Evolutionary conservation across 2,797 vertebrate species (phyloP), one percentile per base, ranked within the genome.

Genomic region (Amazona finschi): DNA sequence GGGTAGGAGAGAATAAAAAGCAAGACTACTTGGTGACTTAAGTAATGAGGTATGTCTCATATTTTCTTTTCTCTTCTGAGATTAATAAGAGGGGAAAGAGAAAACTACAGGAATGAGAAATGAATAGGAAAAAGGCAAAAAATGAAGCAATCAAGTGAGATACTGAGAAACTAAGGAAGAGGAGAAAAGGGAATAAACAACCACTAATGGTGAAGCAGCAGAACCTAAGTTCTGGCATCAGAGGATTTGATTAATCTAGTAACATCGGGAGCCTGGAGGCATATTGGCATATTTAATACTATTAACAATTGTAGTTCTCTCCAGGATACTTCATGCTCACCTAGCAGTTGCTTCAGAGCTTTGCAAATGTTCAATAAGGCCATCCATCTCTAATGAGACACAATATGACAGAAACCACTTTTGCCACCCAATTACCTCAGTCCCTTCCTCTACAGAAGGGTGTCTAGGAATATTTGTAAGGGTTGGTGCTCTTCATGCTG

Each of bases 321-420:
- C 83, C 76, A 76, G 55, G 79, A 84, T 74, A 86, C 52, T 64
- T 73, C 19, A 67, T 39, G 65, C 41, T 88, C 84, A 94, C 91
- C 67, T 78, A 90, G 79, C 60, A 87, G 50, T 69, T 83, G n/a
- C 73, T 96, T 82, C 79, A 94, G 50, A 81, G 44, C 46, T 75
- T 70, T 85, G n/a, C 41, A 73, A 57, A 91, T 57, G 27, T 76
- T 87, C 89, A 66, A 5, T 36, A 92, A 66, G 55, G 38, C 41
- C 38, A 79, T 81, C 39, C 65, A 57, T 79, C 87, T 85, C 65
- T 9, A 87, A 58, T 41, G 65, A 84, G 50, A 76, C 33, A 47
- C 16, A 82, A 22, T 58, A 74, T 38, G 53, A 87, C 0, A 2
- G 41, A 19, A 95, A 85, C 57, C 57, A 60, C 66, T 93, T 71